phyloP scores from a whole-genome alignment of 2,113 vertebrate genomes.

The Bostrychus sinensis region DNA sequence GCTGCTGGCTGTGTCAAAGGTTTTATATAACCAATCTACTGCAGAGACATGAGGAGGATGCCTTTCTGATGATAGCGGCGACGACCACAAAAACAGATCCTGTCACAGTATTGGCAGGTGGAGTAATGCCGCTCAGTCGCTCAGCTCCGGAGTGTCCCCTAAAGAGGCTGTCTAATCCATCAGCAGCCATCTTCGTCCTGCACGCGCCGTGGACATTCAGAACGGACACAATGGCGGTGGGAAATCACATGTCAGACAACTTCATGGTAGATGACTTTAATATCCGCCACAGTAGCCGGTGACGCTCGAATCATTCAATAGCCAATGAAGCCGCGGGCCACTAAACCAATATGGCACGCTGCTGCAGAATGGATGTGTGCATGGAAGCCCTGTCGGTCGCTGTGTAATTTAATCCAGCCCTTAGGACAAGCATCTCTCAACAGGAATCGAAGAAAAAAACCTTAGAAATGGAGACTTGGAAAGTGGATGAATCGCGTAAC shows the following conservation, averaged over 20 bases:
- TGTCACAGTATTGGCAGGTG: slow-evolving; percentile 24
- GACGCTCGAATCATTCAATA: slow-evolving; percentile 72
- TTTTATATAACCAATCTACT: slow-evolving; percentile 2
- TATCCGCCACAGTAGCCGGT: slow-evolving; percentile 70
- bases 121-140: slow-evolving; percentile 21
- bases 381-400: slow-evolving; percentile 66
- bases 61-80: neutral
- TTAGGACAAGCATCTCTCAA: slow-evolving; percentile 73
- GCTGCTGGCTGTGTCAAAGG: slow-evolving; percentile 18
- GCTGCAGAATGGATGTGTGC: slow-evolving; percentile 72
- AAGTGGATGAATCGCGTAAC: slow-evolving; percentile 64
- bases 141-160: slow-evolving; percentile 26
- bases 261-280: slow-evolving; percentile 80
- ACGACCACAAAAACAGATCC: slow-evolving; percentile 11
- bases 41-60: slow-evolving; percentile 8
- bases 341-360: slow-evolving; percentile 70
- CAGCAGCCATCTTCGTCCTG: slow-evolving; percentile 47
- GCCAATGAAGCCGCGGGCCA: slow-evolving; percentile 73
- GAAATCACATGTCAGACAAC: slow-evolving; percentile 69
- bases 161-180: slow-evolving; percentile 62
- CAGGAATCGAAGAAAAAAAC: slow-evolving; percentile 59
- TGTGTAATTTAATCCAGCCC: slow-evolving; percentile 70
- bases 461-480: slow-evolving; percentile 47
- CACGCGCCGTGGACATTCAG: slow-evolving; percentile 47
- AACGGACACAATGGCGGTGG: slow-evolving; percentile 57